Evolutionary conservation across 1,140 invertebrate genomes (phyloP).

Genomic region (Rhizoglyphus robini): DNA sequence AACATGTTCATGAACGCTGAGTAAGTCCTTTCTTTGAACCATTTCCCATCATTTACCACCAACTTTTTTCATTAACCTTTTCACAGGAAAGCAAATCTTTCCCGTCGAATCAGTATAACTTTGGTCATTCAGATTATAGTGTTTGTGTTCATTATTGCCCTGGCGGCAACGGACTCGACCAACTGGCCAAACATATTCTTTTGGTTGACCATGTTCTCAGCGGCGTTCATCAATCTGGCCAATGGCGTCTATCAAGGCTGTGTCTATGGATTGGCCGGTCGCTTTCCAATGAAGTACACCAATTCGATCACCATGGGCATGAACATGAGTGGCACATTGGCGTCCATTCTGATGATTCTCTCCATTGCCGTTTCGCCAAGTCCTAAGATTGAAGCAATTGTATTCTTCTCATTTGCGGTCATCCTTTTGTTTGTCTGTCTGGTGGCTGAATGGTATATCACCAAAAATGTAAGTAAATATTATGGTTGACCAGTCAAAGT

Average conservation of each 20-base stretch:
- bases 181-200: constrained; percentile 71
- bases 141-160: constrained; percentile 71
- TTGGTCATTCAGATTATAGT: constrained; percentile 74
- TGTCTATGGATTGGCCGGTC: constrained; percentile 84
- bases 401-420: constrained; percentile 17
- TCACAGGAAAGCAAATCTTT: constrained; percentile 45
- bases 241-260: constrained; percentile 93
- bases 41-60: background rate
- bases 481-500: no score
- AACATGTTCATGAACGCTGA: constrained; percentile 9
- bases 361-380: constrained; percentile 17
- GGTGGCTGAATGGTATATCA: background rate
- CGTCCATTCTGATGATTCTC: constrained; percentile 7
- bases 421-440: background rate
- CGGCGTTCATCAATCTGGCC: constrained; percentile 78
- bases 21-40: background rate
- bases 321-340: constrained; percentile 17
- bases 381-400: constrained; percentile 1
- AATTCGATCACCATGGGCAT: constrained; percentile 67
- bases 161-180: constrained; percentile 77
- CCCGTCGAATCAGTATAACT: constrained; percentile 71
- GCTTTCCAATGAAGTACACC: constrained; percentile 78
- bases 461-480: constrained; percentile 16
- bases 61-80: background rate
- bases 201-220: constrained; percentile 67